Percentiles rank a stretch among this genome's conserved stretches.
Conservation (phyloP, 2,888 invertebrate species). For the Calliphora vomitoria region DNA sequence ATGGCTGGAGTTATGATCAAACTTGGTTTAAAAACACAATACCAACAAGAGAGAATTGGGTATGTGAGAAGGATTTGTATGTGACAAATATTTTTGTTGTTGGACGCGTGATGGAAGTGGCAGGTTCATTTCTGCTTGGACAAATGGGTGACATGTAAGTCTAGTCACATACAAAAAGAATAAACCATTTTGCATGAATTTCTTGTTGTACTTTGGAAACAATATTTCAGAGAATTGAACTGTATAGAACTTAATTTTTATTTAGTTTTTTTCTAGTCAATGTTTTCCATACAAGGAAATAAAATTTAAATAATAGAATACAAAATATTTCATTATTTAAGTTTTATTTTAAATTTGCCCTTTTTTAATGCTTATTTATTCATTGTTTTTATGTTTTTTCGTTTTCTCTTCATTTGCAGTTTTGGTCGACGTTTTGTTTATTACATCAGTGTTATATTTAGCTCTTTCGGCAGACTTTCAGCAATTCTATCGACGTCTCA, state of each 20-base stretch:
- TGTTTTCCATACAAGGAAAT: not conserved
- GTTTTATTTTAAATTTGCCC: not conserved
- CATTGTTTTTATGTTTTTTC: constrained; percentile 15
- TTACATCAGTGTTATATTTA: constrained; percentile 84
- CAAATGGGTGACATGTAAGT: constrained; percentile 87
- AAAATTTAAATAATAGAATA: constrained; percentile 21
- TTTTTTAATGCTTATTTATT: constrained; percentile 26
- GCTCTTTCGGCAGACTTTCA: constrained; percentile 83
- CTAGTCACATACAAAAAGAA: constrained; percentile 4
- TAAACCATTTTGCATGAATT: constrained; percentile 10
- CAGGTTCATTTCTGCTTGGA: constrained; percentile 86
- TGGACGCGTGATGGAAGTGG: constrained; percentile 85
- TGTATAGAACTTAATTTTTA: not conserved
- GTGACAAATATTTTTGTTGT: constrained; percentile 86
- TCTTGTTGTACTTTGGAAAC: too few species aligned
- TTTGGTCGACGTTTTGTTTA: constrained; percentile 85
- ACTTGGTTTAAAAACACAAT: constrained; percentile 86
- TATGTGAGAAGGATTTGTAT: constrained; percentile 86
- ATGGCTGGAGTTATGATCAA: constrained; percentile 86
- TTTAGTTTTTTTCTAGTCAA: not conserved
- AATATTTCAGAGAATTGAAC: constrained; percentile 2
- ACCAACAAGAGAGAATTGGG: constrained; percentile 86
- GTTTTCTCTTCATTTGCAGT: constrained; percentile 79
- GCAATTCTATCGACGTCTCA: constrained; percentile 83
- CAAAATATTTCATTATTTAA: too few species aligned